A percentile compares a stretch with the other conserved stretches of the same genome.
Conservation (phyloP, 2,888 invertebrate genomes). For the Pyrochroa serraticornis region DNA sequence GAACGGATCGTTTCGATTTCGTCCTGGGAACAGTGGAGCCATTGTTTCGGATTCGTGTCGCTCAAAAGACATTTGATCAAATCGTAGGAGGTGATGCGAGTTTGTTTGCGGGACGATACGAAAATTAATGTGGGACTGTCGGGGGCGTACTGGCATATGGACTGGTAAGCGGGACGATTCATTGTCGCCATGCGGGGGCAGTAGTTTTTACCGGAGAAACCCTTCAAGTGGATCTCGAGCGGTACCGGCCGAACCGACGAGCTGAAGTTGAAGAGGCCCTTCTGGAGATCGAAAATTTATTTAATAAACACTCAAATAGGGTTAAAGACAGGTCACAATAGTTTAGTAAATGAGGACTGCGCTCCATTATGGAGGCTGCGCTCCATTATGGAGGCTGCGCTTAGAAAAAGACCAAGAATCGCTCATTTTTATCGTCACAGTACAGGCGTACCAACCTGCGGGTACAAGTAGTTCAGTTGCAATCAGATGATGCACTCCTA, state of each 20-base stretch:
- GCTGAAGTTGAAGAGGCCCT: conserved; percentile 95
- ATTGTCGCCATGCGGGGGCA: conserved; percentile 99
- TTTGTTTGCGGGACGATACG: conserved; percentile 96
- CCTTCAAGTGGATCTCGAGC: conserved; percentile 82
- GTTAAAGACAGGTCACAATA: conserved; percentile 1
- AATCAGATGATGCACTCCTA: too few relatives aligned
- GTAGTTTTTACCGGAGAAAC: conserved; percentile 97
- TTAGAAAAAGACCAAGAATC: too few relatives aligned
- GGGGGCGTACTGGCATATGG: conserved; percentile 92
- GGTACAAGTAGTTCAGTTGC: too few relatives aligned
- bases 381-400: too few relatives aligned
- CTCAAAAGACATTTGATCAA: conserved; percentile 89
- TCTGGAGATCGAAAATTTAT: conserved; percentile 54
- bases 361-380: too few relatives aligned
- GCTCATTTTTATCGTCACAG: too few relatives aligned
- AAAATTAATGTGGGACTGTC: conserved; percentile 90
- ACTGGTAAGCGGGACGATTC: conserved; percentile 98
- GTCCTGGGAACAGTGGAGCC: conserved; percentile 84
- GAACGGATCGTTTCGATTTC: conserved; percentile 82
- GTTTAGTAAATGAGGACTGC: background rate
- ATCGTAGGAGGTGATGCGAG: conserved; percentile 94
- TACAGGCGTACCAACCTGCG: too few relatives aligned
- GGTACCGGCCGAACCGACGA: conserved; percentile 98
- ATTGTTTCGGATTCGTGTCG: conserved; percentile 93
- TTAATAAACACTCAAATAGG: too few relatives aligned